Percentiles rank a stretch among this genome's conserved stretches.
Conservation (phyloP, 2,113 vertebrate species). For the Salvelinus fontinalis region DNA sequence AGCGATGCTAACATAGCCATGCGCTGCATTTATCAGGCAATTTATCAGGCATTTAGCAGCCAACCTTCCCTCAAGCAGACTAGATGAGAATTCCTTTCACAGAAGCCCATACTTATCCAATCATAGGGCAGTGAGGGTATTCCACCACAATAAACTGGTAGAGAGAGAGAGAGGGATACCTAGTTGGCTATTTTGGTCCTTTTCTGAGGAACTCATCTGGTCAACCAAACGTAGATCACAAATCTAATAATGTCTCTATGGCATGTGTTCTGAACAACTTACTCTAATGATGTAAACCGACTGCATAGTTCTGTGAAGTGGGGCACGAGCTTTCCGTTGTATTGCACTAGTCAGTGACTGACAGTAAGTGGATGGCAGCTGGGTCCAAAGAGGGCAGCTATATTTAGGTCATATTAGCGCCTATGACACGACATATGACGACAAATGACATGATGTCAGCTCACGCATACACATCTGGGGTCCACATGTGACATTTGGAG, state of each 20-base stretch:
- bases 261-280: slow-evolving; percentile 7
- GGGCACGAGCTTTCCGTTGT: neutral
- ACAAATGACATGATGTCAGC: neutral
- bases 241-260: slow-evolving; percentile 10
- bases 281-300: neutral
- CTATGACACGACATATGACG: neutral
- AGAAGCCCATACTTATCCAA: neutral
- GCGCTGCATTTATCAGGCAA: no score
- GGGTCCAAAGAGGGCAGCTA: neutral
- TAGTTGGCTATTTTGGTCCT: neutral
- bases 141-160: neutral
- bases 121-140: neutral
- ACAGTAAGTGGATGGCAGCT: neutral
- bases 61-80: neutral
- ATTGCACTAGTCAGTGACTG: neutral
- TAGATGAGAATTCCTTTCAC: neutral
- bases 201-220: neutral
- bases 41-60: no score
- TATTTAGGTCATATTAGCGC: neutral
- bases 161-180: neutral
- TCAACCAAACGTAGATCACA: neutral
- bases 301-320: neutral
- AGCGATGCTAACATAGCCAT: no score
- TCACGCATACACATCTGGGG: slow-evolving; percentile 21
- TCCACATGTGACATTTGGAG: slow-evolving; percentile 18